Conservation (phyloP, 2,797 vertebrate genomes). For the Odontamblyopus rebecca region DNA sequence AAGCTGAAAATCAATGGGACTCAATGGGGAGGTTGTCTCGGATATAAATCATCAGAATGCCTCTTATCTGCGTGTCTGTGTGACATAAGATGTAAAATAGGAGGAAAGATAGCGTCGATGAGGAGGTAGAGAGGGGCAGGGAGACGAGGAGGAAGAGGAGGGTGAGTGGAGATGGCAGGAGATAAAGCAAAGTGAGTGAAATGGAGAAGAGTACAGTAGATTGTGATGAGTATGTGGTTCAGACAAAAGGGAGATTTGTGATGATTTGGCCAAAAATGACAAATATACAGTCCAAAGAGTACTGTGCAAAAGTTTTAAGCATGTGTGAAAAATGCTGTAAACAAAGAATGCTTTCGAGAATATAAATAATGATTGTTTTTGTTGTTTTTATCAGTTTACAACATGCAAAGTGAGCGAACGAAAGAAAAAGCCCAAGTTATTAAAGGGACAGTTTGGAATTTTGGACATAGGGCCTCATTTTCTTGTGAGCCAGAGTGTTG, state of each 20-base stretch:
- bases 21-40: constrained; percentile 54
- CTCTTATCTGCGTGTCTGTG: constrained; percentile 41
- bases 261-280: not conserved
- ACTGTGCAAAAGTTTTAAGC: too few species aligned
- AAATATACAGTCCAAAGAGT: not conserved
- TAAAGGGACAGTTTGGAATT: too few species aligned
- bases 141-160: constrained; percentile 18
- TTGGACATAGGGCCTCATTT: too few species aligned
- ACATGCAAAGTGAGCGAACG: too few species aligned
- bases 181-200: constrained; percentile 3
- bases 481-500: too few species aligned
- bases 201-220: not conserved
- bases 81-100: constrained; percentile 45
- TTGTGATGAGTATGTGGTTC: not conserved
- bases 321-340: too few species aligned
- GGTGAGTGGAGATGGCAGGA: constrained; percentile 14
- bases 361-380: too few species aligned
- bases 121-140: constrained; percentile 10
- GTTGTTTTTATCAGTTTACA: too few species aligned
- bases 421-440: too few species aligned
- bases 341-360: too few species aligned
- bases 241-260: not conserved
- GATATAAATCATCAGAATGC: constrained; percentile 50
- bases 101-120: constrained; percentile 31
- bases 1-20: constrained; percentile 66